A percentile compares a stretch with the other conserved stretches of the same genome.
phyloP scores from a whole-genome alignment of 2,113 vertebrate genomes.

The Misgurnus mizolepis region DNA sequence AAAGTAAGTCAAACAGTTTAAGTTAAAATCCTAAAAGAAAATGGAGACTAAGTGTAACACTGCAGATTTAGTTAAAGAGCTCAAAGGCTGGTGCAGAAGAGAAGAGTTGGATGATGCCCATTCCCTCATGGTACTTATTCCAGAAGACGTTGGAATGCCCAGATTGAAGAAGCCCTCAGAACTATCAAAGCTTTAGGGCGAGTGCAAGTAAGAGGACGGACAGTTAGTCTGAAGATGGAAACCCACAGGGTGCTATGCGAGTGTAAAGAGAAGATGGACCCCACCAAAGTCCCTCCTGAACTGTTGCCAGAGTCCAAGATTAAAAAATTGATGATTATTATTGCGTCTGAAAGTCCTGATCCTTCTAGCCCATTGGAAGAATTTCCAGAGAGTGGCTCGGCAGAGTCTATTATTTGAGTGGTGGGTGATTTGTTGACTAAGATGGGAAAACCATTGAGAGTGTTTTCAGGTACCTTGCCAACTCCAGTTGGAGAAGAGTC shows the following conservation, averaged over 20 bases:
- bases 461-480: neutral
- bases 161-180: slow-evolving; percentile 17
- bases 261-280: slow-evolving; percentile 22
- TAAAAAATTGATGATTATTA: neutral
- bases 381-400: neutral
- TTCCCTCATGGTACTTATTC: slow-evolving; percentile 2
- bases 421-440: slow-evolving; percentile 28
- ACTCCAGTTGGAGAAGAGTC: slow-evolving; percentile 35
- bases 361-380: neutral
- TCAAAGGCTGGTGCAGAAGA: slow-evolving; percentile 19
- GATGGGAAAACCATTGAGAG: slow-evolving; percentile 2
- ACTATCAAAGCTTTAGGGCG: slow-evolving; percentile 24
- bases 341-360: neutral
- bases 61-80: slow-evolving; percentile 13
- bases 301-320: neutral
- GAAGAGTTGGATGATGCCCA: neutral
- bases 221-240: neutral
- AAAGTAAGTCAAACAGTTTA: no score
- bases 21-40: neutral
- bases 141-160: neutral
- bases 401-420: slow-evolving; percentile 25
- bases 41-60: neutral
- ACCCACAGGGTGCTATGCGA: neutral
- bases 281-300: slow-evolving; percentile 23
- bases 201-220: slow-evolving; percentile 23